phyloP scores from a whole-genome alignment of 2,113 vertebrate genomes.

The Prunella fulvescens region DNA sequence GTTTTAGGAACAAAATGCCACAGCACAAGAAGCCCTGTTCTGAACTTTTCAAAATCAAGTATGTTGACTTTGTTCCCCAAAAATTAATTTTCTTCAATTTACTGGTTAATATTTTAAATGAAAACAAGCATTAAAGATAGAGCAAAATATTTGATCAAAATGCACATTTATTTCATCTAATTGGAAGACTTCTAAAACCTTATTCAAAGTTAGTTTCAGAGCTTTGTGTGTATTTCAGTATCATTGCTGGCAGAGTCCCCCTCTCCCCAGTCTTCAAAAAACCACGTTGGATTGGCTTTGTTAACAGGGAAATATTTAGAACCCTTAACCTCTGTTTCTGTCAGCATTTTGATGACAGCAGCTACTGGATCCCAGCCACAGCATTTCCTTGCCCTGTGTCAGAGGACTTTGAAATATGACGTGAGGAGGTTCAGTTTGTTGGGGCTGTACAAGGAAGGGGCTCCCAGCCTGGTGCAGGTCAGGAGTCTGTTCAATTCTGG shows the following conservation, averaged over 20 bases:
- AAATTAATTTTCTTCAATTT: not conserved
- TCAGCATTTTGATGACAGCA: not conserved
- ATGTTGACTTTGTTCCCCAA: not conserved
- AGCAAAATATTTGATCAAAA: not conserved
- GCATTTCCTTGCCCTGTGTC: not conserved
- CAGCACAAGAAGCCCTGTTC: not conserved
- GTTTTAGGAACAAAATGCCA: not conserved
- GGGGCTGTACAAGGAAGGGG: not conserved
- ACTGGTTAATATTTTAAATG: not conserved
- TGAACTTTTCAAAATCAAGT: not conserved
- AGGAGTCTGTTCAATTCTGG: not conserved
- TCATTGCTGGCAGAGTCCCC: not conserved
- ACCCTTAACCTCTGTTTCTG: not conserved
- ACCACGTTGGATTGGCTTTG: rapidly evolving
- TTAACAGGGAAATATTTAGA: not conserved
- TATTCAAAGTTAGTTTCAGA: not conserved
- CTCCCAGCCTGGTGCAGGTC: not conserved
- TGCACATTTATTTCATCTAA: not conserved
- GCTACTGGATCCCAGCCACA: not conserved
- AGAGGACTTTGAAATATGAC: not conserved
- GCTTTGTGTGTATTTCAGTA: not conserved
- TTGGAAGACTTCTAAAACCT: not conserved
- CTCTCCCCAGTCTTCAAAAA: not conserved
- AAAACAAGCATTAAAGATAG: not conserved
- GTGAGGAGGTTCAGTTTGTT: not conserved